Base-by-base conservation (phyloP, 2,888 invertebrate species). In the Dynastes grantii region DNA sequence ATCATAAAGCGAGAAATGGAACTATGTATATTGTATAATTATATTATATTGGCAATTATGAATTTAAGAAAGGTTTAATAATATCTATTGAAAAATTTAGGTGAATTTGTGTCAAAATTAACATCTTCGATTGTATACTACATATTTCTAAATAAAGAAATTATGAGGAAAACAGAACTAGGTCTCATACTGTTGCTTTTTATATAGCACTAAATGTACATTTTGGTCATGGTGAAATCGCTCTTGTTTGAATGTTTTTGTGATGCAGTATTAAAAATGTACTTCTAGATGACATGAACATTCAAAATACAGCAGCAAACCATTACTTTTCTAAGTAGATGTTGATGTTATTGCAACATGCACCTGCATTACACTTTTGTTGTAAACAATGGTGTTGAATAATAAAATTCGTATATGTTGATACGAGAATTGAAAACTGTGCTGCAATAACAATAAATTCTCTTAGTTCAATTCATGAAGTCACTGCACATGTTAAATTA, bases 401-500 rank as follows among this genome's bases (percentile, higher is more conserved):
- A 16, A 32, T 64, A 13, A 45, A 49, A 71, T 45, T 61, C 67
- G 53, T 63, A 40, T 55, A 71, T 73, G 76, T 40, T 37, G 16
- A 32, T 32, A 71, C 32, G 37, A 37, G 16, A 37, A 40, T 40
- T 9, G 16, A 27, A n/a, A 51, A 51, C 49, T 76, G 53, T 78
- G 82, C 75, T 83, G 82, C 84, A 82, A 81, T 81, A 82, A 83
- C 82, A 81, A 81, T 83, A 79, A 81, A 77, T 68, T 82, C 82
- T 82, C 82, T 81, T 81, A 73, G 81, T 83, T 81, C 80, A 81
- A 82, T 79, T 76, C 65, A 68, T 53, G 64, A 64, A 76, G 71
- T 84, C 85, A 85, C 84, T 84, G 84, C 86, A 85, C 85, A 85
- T 83, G 83, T 85, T 85, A 83, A 86, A 84, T 84, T 84, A 84